These are phyloP conservation scores for Etheostoma cragini DNA, from an alignment of 2,113 vertebrate species.

Conservation along the genomic window DNA sequence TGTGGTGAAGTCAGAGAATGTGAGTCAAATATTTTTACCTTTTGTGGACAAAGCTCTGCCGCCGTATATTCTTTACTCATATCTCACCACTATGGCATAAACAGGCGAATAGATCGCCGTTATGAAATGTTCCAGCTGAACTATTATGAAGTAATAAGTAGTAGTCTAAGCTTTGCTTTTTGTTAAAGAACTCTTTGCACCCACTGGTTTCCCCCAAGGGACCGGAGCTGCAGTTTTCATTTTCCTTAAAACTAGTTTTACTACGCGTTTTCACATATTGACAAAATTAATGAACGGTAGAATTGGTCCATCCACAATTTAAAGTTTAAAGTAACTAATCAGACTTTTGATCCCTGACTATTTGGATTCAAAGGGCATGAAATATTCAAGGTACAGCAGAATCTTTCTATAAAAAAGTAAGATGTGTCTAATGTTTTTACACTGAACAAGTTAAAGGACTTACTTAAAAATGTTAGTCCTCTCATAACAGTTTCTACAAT, in stretches of 20 bases:
- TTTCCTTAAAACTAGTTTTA: not conserved
- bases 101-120: not conserved
- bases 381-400: not conserved
- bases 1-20: slow-evolving; percentile 85
- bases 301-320: too few relatives aligned
- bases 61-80: not conserved
- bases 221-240: slow-evolving; percentile 36
- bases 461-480: not conserved
- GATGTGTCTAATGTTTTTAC: not conserved
- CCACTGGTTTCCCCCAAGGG: slow-evolving; percentile 3
- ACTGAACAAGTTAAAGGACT: not conserved
- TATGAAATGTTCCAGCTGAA: not conserved
- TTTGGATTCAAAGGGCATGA: not conserved
- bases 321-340: not conserved
- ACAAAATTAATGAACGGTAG: not conserved
- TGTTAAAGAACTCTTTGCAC: slow-evolving; percentile 8
- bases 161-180: not conserved
- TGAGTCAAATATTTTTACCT: slow-evolving; percentile 76
- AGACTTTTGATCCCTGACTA: not conserved
- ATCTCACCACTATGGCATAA: slow-evolving; percentile 2
- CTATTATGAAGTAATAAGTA: not conserved
- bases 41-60: slow-evolving; percentile 42
- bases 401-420: not conserved
- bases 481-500: not conserved
- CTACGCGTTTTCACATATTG: not conserved